Conservation (phyloP, 2,797 vertebrate species). For the Enteromius mattozi region DNA sequence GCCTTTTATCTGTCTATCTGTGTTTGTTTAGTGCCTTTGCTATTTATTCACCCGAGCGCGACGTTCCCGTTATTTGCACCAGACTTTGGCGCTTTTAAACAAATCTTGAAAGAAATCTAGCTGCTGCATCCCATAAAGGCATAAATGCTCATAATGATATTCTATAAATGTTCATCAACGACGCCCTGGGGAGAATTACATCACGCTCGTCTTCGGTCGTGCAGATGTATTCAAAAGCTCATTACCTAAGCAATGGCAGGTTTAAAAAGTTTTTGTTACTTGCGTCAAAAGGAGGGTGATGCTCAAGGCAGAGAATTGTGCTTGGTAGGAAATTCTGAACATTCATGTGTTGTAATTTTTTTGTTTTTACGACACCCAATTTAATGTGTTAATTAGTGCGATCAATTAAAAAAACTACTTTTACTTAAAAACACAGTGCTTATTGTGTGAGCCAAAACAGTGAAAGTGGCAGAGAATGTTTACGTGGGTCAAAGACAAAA, state of each 20-base stretch:
- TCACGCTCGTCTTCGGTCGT: conserved; percentile 25
- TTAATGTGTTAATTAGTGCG: background rate
- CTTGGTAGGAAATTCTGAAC: background rate
- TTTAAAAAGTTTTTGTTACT: background rate
- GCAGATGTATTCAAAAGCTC: conserved; percentile 25
- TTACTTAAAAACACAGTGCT: background rate
- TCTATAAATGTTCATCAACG: conserved; percentile 29
- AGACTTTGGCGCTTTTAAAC: conserved; percentile 24
- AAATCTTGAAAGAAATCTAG: conserved; percentile 44
- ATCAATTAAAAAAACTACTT: background rate
- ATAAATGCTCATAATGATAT: conserved; percentile 42
- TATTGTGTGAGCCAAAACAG: background rate
- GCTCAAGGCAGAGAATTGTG: background rate
- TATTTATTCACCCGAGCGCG: conserved; percentile 45
- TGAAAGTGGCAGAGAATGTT: background rate
- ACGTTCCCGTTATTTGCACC: background rate
- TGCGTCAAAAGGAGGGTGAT: background rate
- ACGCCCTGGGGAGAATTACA: conserved; percentile 23
- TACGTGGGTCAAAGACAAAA: too few relatives aligned
- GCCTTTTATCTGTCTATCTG: conserved; percentile 59
- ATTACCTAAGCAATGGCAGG: conserved; percentile 2
- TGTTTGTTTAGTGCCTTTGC: conserved; percentile 52
- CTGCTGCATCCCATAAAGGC: conserved; percentile 28
- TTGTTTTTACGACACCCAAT: background rate
- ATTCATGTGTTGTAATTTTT: background rate